These are phyloP conservation scores for Onthophagus taurus DNA, from an alignment of 1,140 invertebrate genomes.

Conservation along the genomic window DNA sequence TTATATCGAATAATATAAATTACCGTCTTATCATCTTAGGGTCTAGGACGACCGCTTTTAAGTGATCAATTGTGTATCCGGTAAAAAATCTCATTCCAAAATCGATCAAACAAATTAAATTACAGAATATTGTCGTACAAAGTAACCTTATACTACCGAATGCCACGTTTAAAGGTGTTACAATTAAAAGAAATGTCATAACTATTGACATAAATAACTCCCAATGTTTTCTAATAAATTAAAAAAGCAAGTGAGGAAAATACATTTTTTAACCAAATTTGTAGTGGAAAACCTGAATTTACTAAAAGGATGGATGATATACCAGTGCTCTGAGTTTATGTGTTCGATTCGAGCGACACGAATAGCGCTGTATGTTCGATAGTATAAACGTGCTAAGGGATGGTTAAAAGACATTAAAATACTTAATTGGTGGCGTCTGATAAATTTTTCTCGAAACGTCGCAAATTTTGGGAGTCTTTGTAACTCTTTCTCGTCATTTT, in stretches of 20 bases:
- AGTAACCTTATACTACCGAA: not conserved
- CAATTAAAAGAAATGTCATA: not conserved
- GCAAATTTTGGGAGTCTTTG: no score
- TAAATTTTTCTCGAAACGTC: no score
- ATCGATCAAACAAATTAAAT: constrained; percentile 12
- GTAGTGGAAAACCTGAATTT: constrained; percentile 8
- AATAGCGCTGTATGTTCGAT: constrained; percentile 9
- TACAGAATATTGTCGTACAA: not conserved
- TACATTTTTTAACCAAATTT: not conserved
- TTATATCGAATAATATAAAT: no score
- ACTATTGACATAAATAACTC: constrained; percentile 9
- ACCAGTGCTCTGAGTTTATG: not conserved
- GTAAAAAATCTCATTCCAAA: constrained; percentile 12
- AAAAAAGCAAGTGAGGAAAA: not conserved
- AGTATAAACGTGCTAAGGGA: constrained; percentile 4
- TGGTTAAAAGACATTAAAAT: no score
- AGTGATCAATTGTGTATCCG: constrained; percentile 4
- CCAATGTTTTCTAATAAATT: constrained; percentile 10
- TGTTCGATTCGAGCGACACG: constrained; percentile 4
- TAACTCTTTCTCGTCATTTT: no score
- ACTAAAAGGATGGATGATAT: constrained; percentile 13
- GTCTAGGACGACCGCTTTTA: constrained; percentile 9
- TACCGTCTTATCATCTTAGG: constrained; percentile 10
- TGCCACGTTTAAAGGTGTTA: constrained; percentile 1
- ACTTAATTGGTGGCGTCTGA: no score